Conservation (phyloP, 2,888 invertebrate genomes). For the Lordiphosa fenestrarum region DNA sequence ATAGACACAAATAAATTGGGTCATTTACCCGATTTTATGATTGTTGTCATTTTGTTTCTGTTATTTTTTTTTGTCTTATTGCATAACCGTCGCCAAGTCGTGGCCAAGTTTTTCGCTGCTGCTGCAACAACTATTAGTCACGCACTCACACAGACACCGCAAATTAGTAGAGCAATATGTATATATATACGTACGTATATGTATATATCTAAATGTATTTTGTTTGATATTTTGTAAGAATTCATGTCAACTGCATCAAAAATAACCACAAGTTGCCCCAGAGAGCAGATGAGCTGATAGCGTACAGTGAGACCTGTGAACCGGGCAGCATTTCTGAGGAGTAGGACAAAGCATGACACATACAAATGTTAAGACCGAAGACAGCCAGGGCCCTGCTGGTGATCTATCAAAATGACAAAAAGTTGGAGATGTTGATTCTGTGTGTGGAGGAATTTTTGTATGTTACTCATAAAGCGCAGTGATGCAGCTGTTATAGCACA, state of each 20-base stretch:
- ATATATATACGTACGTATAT: conserved; percentile 28
- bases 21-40: conserved; percentile 65
- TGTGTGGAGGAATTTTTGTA: too few species aligned
- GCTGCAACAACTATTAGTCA: conserved; percentile 57
- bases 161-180: conserved; percentile 59
- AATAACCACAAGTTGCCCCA: conserved; percentile 56
- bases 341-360: conserved; percentile 24
- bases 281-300: conserved; percentile 11
- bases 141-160: conserved; percentile 54
- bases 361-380: conserved; percentile 23
- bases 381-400: conserved; percentile 6
- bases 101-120: conserved; percentile 53
- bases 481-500: too few species aligned
- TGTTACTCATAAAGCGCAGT: too few species aligned
- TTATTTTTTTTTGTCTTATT: conserved; percentile 24
- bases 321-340: conserved; percentile 20
- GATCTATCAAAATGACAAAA: conserved; percentile 57
- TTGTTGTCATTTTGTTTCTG: conserved; percentile 20
- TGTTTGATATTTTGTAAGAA: conserved; percentile 62
- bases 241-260: conserved; percentile 67
- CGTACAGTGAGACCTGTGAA: conserved; percentile 24
- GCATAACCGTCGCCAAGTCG: conserved; percentile 56
- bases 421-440: conserved; percentile 33
- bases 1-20: conserved; percentile 54
- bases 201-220: conserved; percentile 23